Base-by-base conservation (phyloP, 2,113 vertebrate genomes). In the Camelus bactrianus region DNA sequence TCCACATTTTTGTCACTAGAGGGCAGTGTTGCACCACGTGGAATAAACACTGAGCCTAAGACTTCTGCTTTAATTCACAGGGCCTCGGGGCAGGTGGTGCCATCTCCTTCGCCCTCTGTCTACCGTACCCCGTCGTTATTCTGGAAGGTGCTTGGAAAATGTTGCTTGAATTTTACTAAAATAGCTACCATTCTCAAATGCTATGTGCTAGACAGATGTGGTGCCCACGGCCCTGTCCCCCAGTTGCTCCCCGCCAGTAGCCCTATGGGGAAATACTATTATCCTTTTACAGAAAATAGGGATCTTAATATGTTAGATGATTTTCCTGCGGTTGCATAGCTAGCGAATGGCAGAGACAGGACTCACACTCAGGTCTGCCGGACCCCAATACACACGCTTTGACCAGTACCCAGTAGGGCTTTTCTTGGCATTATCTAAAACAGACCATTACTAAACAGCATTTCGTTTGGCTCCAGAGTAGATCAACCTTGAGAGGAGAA, bases 11-110 rank as follows among this genome's bases (percentile, higher is more conserved):
- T 52, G 94, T 92, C 98, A n/a, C 94, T 6, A 98, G 98, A 97
- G 97, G 98, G 96, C 97, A 97, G 96, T 96, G 93, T 97, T 97
- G 96, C 42, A 69, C 98, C 0, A 35, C 4, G 42, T 83, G 87
- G 88, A 24, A 72, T 87, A 83, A 95, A 91, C 48, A 62, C 17
- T 16, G 75, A 56, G 6, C 52, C 38, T 20, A 58, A 76, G n/a
- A 12, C 83, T 42, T 32, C 0, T 3, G 24, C 28, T 95, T 85
- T 88, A 79, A 60, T 79, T 88, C 48, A 38, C 26, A 70, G 20
- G 54, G 52, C 42, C 42, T 70, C 13, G 28, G 26, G 48, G 81
- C 24, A 38, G 82, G 10, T 4, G 46, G 3, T 82, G 8, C 67
- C 22, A 0, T 76, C 50, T 70, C 60, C 54, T 85, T 80, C 72